These are phyloP conservation scores for Temnopleurus reevesii DNA, from an alignment of 53 echinoderm and acorn worm species.

Conservation along the genomic window DNA sequence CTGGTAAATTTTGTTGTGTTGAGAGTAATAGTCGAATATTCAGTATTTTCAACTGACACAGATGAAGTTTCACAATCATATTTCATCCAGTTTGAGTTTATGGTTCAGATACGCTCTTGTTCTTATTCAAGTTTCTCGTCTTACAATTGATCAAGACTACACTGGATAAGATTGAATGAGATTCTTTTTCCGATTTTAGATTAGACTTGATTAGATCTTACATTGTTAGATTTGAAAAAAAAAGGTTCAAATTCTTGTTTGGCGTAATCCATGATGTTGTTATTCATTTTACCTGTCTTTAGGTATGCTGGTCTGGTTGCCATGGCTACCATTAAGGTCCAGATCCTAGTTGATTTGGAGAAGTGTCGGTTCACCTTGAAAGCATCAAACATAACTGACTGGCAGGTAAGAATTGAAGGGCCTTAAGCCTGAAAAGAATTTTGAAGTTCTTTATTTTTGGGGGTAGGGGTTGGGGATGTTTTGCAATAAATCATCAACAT, in stretches of 20 bases:
- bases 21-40: too few species aligned
- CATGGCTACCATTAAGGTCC: slow-evolving; percentile 43
- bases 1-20: too few species aligned
- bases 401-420: slow-evolving; percentile 72
- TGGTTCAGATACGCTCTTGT: too few species aligned
- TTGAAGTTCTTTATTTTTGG: too few species aligned
- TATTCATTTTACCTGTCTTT: not conserved
- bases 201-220: not conserved
- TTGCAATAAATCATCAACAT: too few species aligned
- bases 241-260: not conserved
- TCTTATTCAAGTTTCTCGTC: too few species aligned
- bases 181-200: not conserved
- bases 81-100: too few species aligned
- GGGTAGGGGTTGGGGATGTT: too few species aligned
- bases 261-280: not conserved
- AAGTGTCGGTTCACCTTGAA: slow-evolving; percentile 61
- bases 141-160: not conserved
- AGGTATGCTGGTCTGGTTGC: slow-evolving; percentile 47
- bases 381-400: slow-evolving; percentile 64
- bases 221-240: not conserved
- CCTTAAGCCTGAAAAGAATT: too few species aligned
- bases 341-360: slow-evolving; percentile 9
- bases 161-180: not conserved
- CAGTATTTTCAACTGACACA: too few species aligned
- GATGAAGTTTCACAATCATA: too few species aligned